Conservation (phyloP, 2,888 invertebrate genomes). For the Erpobdella octoculata region DNA sequence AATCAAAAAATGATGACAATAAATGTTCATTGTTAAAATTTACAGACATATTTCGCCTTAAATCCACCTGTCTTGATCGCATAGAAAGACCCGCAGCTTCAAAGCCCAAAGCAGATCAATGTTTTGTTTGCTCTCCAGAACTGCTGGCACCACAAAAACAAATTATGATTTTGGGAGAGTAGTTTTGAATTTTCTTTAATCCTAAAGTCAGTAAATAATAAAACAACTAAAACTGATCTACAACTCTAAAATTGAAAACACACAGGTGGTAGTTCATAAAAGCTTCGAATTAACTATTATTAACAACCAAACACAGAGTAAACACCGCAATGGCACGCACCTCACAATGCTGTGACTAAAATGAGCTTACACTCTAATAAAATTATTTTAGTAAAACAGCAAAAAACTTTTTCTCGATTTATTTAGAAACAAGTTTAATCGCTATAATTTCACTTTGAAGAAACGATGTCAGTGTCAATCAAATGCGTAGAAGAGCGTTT, state of each 20-base stretch:
- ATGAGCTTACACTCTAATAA: neutral
- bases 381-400: neutral
- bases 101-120: neutral
- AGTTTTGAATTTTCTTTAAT: neutral
- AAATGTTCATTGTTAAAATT: neutral
- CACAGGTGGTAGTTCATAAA: neutral
- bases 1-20: neutral
- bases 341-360: neutral
- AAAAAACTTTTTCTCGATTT: neutral
- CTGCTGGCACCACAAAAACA: neutral
- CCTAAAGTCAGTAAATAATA: neutral
- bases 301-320: no score
- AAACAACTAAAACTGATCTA: neutral
- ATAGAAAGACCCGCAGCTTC: neutral
- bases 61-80: no score
- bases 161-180: neutral
- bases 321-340: slow-evolving; percentile 8
- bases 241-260: neutral
- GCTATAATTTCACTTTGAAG: no score
- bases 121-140: neutral
- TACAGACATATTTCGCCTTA: neutral
- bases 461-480: no score
- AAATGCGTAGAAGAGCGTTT: no score
- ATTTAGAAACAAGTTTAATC: no score
- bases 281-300: neutral